phyloP scores from a whole-genome alignment of 2,113 vertebrate species.

The Pagrus major region DNA sequence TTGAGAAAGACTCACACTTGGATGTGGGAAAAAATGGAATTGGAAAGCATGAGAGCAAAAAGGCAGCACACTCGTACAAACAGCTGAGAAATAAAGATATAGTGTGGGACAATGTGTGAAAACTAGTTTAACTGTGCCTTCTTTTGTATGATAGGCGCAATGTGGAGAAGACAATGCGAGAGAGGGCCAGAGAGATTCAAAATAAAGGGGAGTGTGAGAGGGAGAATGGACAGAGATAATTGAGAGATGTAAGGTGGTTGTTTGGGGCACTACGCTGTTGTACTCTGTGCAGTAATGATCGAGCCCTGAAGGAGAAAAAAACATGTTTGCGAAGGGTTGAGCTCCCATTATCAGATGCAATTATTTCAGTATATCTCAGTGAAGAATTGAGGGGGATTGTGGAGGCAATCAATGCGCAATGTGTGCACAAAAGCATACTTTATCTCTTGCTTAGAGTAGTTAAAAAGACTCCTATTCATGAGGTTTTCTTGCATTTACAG shows the following conservation, averaged over 20 bases:
- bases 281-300: constrained; percentile 59
- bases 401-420: constrained; percentile 45
- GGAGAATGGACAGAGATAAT: constrained; percentile 49
- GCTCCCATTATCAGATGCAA: constrained; percentile 64
- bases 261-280: constrained; percentile 25
- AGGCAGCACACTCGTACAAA: constrained; percentile 19
- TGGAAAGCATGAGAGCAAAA: constrained; percentile 32
- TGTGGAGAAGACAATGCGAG: constrained; percentile 8
- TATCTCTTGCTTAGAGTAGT: constrained; percentile 27
- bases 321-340: constrained; percentile 50
- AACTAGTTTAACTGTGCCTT: constrained; percentile 37
- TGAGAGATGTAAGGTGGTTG: constrained; percentile 53
- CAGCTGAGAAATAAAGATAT: constrained; percentile 46
- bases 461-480: constrained; percentile 26
- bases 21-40: constrained; percentile 44
- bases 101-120: constrained; percentile 7
- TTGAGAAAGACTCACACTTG: constrained; percentile 46
- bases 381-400: constrained; percentile 29
- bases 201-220: constrained; percentile 21
- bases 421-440: constrained; percentile 21
- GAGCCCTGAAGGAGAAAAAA: constrained; percentile 44
- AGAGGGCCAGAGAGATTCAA: constrained; percentile 21
- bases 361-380: constrained; percentile 64
- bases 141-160: constrained; percentile 14
- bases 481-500: constrained; percentile 9